Evolutionary conservation across 2,797 vertebrate species (phyloP).

Genomic region (Bradypus variegatus): DNA sequence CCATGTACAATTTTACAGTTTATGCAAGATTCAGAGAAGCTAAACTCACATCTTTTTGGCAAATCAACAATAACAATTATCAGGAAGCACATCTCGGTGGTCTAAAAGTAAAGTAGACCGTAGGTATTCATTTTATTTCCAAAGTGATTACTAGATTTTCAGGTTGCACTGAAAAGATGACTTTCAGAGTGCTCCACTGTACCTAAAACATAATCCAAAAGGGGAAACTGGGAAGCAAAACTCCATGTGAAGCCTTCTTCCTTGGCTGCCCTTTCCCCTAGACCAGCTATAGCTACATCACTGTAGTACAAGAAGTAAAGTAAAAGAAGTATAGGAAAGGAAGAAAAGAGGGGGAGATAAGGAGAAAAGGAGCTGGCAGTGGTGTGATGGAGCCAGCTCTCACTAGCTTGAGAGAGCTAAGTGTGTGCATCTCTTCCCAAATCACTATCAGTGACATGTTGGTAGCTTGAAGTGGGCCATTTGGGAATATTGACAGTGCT

Average conservation of each 20-base stretch:
- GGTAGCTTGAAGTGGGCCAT: background rate
- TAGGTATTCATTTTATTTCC: conserved; percentile 24
- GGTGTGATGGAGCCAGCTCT: background rate
- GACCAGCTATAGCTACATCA: background rate
- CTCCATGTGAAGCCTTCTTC: background rate
- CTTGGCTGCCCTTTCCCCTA: background rate
- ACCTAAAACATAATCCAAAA: background rate
- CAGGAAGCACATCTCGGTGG: background rate
- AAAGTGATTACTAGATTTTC: conserved; percentile 2
- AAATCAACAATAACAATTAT: background rate
- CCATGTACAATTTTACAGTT: background rate
- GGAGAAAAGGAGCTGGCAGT: too few relatives aligned
- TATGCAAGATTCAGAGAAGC: background rate
- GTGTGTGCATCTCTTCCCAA: background rate
- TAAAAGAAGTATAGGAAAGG: background rate
- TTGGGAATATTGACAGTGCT: background rate
- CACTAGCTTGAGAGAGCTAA: background rate
- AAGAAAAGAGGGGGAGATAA: too few relatives aligned
- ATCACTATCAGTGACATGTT: background rate
- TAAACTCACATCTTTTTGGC: background rate
- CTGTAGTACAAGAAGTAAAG: background rate
- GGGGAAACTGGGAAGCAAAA: background rate
- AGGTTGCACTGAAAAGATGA: background rate
- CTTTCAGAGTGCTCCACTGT: background rate
- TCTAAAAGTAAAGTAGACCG: background rate